Percentiles rank a stretch among this genome's conserved stretches.
phyloP scores from a whole-genome alignment of 2,797 vertebrate genomes.

The Limnodromus scolopaceus region DNA sequence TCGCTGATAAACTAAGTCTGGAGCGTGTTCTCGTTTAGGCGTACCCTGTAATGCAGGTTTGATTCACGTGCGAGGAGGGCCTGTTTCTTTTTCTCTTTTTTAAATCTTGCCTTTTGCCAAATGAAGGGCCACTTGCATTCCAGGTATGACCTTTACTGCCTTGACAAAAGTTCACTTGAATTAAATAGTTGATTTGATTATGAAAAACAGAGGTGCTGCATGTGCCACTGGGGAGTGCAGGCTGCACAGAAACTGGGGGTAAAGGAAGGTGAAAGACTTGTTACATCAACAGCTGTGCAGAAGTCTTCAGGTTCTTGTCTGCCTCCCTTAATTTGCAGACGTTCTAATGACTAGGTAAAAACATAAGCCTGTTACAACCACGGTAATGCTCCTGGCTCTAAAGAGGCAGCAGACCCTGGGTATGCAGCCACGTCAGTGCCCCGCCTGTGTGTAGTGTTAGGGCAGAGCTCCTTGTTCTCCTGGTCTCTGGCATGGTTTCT shows the following conservation, averaged over 20 bases:
- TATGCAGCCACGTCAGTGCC: neutral
- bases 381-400: neutral
- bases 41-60: neutral
- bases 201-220: neutral
- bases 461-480: fast-evolving
- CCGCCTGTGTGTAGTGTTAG: fast-evolving
- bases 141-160: fast-evolving
- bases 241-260: neutral
- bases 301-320: neutral
- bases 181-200: neutral
- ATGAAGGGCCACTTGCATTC: neutral
- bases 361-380: neutral
- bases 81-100: neutral
- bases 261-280: no score
- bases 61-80: neutral
- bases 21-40: neutral
- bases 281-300: neutral
- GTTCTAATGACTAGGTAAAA: neutral
- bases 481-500: neutral
- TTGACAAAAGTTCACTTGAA: neutral
- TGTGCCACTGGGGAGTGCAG: fast-evolving
- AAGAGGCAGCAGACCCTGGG: neutral
- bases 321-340: neutral
- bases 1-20: neutral
- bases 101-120: neutral